Conservation (phyloP, 2,113 vertebrate genomes). For the Lophotis ruficrista region DNA sequence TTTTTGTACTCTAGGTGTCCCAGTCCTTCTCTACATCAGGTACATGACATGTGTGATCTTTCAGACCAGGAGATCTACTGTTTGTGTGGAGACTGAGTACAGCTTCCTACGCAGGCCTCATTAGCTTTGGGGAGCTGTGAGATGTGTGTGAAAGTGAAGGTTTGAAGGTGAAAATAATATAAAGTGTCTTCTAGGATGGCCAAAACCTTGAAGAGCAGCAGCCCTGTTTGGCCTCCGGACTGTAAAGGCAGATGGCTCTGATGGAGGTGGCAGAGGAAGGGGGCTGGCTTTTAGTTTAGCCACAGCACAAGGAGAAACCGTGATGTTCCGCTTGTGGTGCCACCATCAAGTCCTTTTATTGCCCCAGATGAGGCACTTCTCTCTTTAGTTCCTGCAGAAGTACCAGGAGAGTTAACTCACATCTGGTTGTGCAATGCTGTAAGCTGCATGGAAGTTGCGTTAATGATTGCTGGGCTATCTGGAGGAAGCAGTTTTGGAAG, state of each 20-base stretch:
- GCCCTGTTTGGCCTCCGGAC: neutral
- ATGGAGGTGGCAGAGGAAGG: neutral
- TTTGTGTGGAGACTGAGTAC: neutral
- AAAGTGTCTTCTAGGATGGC: neutral
- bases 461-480: fast-evolving
- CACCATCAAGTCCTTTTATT: neutral
- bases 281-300: neutral
- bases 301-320: neutral
- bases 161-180: neutral
- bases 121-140: neutral
- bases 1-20: neutral
- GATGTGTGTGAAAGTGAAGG: neutral
- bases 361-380: neutral
- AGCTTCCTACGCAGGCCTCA: neutral
- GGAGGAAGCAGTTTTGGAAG: neutral
- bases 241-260: neutral
- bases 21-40: neutral
- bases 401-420: neutral
- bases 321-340: neutral
- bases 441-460: fast-evolving
- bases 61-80: neutral
- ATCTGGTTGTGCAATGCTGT: neutral
- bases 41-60: neutral
- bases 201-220: neutral
- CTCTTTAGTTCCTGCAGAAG: neutral